Base-by-base conservation (phyloP, 2,113 vertebrate species). In the Pollimyrus isidori region DNA sequence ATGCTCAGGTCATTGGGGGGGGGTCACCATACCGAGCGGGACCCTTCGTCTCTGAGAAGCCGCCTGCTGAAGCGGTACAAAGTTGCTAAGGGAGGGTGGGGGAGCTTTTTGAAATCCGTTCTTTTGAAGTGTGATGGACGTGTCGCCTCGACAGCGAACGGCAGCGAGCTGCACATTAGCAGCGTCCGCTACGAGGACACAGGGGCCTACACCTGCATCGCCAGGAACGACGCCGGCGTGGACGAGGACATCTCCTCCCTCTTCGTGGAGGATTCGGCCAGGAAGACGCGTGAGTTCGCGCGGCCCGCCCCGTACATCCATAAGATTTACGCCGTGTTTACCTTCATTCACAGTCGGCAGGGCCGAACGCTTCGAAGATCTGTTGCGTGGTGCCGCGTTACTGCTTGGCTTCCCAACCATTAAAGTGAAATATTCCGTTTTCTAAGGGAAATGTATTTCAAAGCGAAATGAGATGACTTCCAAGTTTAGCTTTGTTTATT, bases 191-290 rank as follows among this genome's bases (percentile, higher is more conserved):
- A 99, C 2, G 98, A 99, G 92, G 98, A 99, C 95, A 99, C 98
- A 0, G 98, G 98, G 1, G 98, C 98, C 1, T 99, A 99, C 76
- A 99, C 98, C 76, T 99, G 98, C 96, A 99, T 99, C 56, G 98
- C 98, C 93, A 99, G 96, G 91, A 99, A 99, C 0, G 98, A 99
- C 88, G 98, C 97, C 90, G 98, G 98, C 1, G 98, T 99, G 92
- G 98, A 99, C 0, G 98, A 99, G 90, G 98, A 99, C 13, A 99
- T 99, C 90, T 99, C 98, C 11, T 99, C 98, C 0, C 97, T 99
- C 52, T 99, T 99, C 93, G 96, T 99, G 0, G 98, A 99, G 91
- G 98, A 99, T 82, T 99, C 98, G 0, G 98, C 97, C 0, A 97
- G 97, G 91, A 99, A 99, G 93, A 99, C 98, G 3, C 95, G 98